Evolutionary conservation across 2,888 invertebrate species (phyloP), one percentile per base, ranked within the genome.

Genomic region (Caenorhabditis afra): DNA sequence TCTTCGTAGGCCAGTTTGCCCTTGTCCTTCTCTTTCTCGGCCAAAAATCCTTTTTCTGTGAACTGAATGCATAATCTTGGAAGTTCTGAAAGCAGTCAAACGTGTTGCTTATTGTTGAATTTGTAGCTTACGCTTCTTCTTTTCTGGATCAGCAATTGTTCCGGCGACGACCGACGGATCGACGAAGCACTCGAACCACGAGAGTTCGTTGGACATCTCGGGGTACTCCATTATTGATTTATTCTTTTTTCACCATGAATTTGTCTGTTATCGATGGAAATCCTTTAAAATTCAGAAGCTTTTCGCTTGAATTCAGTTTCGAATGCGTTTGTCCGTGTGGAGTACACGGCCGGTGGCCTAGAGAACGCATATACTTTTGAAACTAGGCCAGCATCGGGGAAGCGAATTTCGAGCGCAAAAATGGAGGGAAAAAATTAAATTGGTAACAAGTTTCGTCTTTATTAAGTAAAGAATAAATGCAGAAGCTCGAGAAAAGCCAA

Each of bases 1-100:
- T 85, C 85, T 29, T 86, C 86, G 1, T 53, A 22, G 0, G 59
- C 65, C 18, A 75, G 11, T 41, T 75, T 68, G 14, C 67, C 65
- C 23, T 70, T 70, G 23, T 75, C 75, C 29, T 70, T 79, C 23
- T 75, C 75, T 18, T 55, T 44, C 16, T 79, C 79, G 1, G 79
- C 70, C 3, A 70, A 11, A 20, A 75, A 66, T 47, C 67, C 79
- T 66, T 73, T 74, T 29, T 79, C 79, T 0, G 79, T 70, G 57
- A 79, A 79, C 41, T 79, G 79, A 35, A 79, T 75, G 39, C 75
- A 75, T 39, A 79, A 50, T 29, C 49, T 20, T 5, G 79, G 79
- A 1, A 79, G 41, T n/a, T 55, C 78, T 79, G 35, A 37, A 68
- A 71, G 7, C 7, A 7, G 7, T 29, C 7, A 5, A 41, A 16